A percentile compares a stretch with the other conserved stretches of the same genome.
These are phyloP conservation scores for Andricus quercusramuli DNA, from an alignment of 2,888 invertebrate genomes.

Conservation along the genomic window DNA sequence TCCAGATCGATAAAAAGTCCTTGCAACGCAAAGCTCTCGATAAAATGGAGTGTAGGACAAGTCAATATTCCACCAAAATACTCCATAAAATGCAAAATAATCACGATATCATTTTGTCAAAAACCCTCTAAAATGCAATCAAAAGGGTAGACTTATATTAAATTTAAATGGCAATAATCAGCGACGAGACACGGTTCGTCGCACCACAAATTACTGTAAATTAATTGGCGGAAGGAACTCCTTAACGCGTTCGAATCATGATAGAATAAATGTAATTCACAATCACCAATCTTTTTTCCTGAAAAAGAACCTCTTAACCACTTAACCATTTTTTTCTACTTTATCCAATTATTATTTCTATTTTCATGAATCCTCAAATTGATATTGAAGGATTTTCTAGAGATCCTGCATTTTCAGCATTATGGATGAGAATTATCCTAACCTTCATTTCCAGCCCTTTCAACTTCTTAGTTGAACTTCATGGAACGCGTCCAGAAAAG, in stretches of 20 bases:
- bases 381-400: neutral
- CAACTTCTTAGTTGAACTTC: neutral
- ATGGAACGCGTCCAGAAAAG: slow-evolving; percentile 34
- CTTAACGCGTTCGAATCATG: slow-evolving; percentile 17
- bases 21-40: neutral
- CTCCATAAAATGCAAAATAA: neutral
- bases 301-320: neutral
- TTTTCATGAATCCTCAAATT: neutral
- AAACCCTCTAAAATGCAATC: neutral
- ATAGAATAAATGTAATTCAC: slow-evolving; percentile 6
- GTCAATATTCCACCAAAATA: neutral
- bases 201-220: slow-evolving; percentile 6
- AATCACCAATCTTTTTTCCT: neutral
- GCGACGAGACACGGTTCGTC: slow-evolving; percentile 5
- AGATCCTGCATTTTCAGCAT: neutral
- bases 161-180: neutral
- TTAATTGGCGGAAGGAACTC: slow-evolving; percentile 38
- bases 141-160: neutral
- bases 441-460: slow-evolving; percentile 18
- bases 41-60: neutral
- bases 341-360: neutral
- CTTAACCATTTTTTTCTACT: neutral
- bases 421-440: neutral
- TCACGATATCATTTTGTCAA: neutral
- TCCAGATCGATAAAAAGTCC: slow-evolving; percentile 32